Percentiles rank a stretch among this genome's conserved stretches.
Evolutionary conservation across 2,113 vertebrate genomes (phyloP).

Genomic region (Theropithecus gelada): DNA sequence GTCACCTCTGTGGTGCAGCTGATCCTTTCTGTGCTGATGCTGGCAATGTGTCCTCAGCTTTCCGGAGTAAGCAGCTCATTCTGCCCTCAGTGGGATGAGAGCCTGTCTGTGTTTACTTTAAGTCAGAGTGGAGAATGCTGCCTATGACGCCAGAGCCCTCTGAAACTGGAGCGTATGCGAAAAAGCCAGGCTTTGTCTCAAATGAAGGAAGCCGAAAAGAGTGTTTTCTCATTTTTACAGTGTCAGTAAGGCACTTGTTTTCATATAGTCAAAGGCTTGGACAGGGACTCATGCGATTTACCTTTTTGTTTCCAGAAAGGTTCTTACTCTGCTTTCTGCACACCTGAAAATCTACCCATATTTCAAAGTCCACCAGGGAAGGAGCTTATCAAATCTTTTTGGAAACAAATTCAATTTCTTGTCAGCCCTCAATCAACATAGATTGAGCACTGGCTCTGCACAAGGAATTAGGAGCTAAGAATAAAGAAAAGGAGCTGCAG

Average conservation of each 20-base stretch:
- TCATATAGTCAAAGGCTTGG: neutral
- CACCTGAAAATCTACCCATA: neutral
- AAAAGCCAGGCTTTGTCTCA: conserved; percentile 4
- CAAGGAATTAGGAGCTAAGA: neutral
- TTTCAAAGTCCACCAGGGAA: conserved; percentile 1
- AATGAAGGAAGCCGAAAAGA: conserved; percentile 3
- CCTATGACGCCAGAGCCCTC: neutral
- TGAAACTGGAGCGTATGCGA: neutral
- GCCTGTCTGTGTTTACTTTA: neutral
- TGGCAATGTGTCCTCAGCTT: neutral
- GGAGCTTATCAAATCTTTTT: neutral
- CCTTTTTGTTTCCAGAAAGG: neutral
- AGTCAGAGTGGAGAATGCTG: neutral
- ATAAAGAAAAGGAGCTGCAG: neutral
- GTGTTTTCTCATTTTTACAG: neutral
- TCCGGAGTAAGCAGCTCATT: neutral
- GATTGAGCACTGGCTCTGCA: neutral
- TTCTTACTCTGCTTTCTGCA: neutral
- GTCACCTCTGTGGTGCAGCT: neutral
- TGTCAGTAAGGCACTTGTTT: neutral
- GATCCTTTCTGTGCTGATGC: neutral
- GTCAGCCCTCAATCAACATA: neutral
- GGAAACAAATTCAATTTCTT: conserved; percentile 37
- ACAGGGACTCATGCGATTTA: neutral
- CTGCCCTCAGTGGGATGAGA: neutral